Evolutionary conservation across 2,888 invertebrate genomes (phyloP), one percentile per base, ranked within the genome.

Genomic region (Bugulina stolonifera): DNA sequence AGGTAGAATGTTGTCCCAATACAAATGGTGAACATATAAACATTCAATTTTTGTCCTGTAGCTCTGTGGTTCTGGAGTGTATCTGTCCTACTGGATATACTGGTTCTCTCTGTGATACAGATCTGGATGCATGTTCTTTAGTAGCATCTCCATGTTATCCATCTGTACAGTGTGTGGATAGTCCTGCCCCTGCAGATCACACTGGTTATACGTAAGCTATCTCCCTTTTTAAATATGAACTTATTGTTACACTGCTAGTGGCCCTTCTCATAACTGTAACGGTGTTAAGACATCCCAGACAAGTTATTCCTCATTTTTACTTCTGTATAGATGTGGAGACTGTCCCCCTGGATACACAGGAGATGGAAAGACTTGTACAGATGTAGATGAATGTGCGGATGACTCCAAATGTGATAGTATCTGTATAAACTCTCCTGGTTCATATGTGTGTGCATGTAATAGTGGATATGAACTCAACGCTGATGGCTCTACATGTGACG

Each of bases 401-500:
- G 77, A 79, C 55, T 77, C 77, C 14, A 79, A 81, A 0, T 84
- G 84, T 78, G 83, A 83, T 69, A 83, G 83, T 73, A 77, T 76
- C 2, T 84, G 84, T 77, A 76, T 78, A 22, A 84, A 84, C 75
- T 79, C 80, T 1, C 80, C 80, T 0, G 84, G 84, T 18, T 78
- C 79, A 54, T 84, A 78, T 75, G 71, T 77, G 35, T 85, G 85
- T 73, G 73, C 77, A 25, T 85, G 85, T 76, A 73, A 75, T 1
- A 70, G 72, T 3, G 85, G 85, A 0, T 84, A 80, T 74, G 80
- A 82, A 69, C 73, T 77, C n/a, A 84, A 82, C 75, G 84, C 82
- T 0, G 64, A 64, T 64, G 54, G 77, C 10, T 80, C 83, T 1
- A 84, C 84, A 73, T 85, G 85, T 76, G 83, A 83, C 76, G 85